These are phyloP conservation scores for Caenorhabditis virilis DNA, from an alignment of 2,888 invertebrate species.

Conservation along the genomic window DNA sequence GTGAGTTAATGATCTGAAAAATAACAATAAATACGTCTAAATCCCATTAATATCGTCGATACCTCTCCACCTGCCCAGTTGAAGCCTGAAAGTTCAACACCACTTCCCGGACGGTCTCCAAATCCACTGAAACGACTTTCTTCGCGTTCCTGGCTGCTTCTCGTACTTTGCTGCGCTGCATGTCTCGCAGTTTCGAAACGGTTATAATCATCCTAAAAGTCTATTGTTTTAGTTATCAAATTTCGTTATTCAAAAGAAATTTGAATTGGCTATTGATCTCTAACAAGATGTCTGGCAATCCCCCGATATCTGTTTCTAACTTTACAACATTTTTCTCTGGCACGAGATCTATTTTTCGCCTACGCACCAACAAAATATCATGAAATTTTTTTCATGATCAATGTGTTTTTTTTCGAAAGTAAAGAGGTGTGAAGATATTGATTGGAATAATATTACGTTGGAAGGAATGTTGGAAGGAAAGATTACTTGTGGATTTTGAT, in stretches of 20 bases:
- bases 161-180: conserved; percentile 17
- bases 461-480: too few relatives aligned
- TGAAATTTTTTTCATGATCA: conserved; percentile 25
- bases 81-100: conserved; percentile 61
- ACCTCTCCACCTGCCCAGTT: conserved; percentile 67
- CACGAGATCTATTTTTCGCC: conserved; percentile 32
- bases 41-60: not conserved
- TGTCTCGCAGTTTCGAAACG: conserved; percentile 63
- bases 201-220: conserved; percentile 64
- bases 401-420: conserved; percentile 17
- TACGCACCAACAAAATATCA: conserved; percentile 20
- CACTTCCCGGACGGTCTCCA: conserved; percentile 65
- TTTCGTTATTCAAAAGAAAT: not conserved
- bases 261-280: conserved; percentile 38
- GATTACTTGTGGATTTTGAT: too few relatives aligned
- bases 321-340: conserved; percentile 16
- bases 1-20: conserved; percentile 57
- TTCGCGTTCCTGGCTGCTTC: conserved; percentile 45
- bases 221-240: not conserved
- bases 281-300: conserved; percentile 19
- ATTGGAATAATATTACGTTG: too few relatives aligned
- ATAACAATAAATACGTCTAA: not conserved
- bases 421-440: not conserved
- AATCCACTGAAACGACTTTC: conserved; percentile 62
- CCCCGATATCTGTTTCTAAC: conserved; percentile 34